Evolutionary conservation across 2,888 invertebrate species (phyloP), one percentile per base, ranked within the genome.

Genomic region (Ochropleura plecta): DNA sequence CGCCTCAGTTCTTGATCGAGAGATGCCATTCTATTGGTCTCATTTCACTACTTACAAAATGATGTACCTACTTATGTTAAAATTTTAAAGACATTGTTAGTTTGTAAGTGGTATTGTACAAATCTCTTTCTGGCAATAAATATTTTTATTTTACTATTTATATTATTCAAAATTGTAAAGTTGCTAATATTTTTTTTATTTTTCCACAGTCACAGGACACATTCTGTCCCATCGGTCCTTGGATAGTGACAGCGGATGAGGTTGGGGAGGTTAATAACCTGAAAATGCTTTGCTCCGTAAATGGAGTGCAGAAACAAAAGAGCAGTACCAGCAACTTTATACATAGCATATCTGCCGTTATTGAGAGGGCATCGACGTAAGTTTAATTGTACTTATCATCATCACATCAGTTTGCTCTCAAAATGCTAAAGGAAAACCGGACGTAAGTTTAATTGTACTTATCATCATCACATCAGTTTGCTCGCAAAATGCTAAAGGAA

Each of bases 151-250:
- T 30, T 30, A 30, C 30, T 30, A 8, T 51, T 53, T 20, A 20
- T 20, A 12, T 30, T 18, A 7, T 12, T 49, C 30, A 30, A 7
- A 49, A 65, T 51, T 65, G 18, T 12, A 18, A 14, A 40, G 14
- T 12, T 14, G 9, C 62, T n/a, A 12, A n/a, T 62, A 14, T 14
- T 30, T 57, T 30, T 16, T 30, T 57, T 14, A 7, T 30, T 57
- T 18, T 5, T 53, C 12, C 18, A 5, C 88, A 96, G 97, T 96
- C 98, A 0, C 98, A 99, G 98, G 99, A 99, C 91, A 98, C 98
- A 0, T 99, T 99, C 94, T 98, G 99, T 90, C 99, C 99, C 0
- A 94, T 99, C 74, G 99, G 99, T 0, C 99, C 99, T 0, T 97
- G 97, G 20, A 97, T 99, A 48, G 98, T 98, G 0, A 98, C 98